Conservation (phyloP, 2,888 invertebrate species). For the Rhopalosiphum nymphaeae region DNA sequence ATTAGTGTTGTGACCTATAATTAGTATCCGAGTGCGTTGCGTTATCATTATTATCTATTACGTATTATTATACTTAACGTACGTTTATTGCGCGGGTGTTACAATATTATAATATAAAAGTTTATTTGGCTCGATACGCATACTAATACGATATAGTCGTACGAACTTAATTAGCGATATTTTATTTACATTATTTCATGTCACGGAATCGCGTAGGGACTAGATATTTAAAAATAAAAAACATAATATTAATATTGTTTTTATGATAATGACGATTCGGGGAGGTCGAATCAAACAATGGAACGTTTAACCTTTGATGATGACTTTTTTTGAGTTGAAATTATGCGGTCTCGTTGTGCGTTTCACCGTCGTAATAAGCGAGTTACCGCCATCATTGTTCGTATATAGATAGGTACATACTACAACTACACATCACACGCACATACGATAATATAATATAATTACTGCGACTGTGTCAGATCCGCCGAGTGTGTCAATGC, state of each 20-base stretch:
- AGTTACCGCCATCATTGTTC: not conserved
- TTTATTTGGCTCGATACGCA: not conserved
- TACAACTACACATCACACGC: not conserved
- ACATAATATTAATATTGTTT: not conserved
- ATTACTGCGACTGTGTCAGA: not conserved
- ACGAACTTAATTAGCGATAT: not conserved
- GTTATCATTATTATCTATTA: not conserved
- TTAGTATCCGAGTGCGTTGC: not conserved
- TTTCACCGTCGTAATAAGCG: not conserved
- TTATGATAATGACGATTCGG: not conserved
- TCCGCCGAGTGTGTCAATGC: conserved; percentile 8
- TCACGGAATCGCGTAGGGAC: not conserved
- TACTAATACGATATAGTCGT: not conserved
- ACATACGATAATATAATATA: not conserved
- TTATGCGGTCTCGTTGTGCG: not conserved
- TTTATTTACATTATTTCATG: not conserved
- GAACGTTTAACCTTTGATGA: conserved; percentile 39
- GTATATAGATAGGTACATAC: not conserved
- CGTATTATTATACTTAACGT: not conserved
- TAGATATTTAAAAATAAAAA: conserved; percentile 1
- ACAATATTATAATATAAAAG: not conserved
- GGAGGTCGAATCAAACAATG: conserved; percentile 30
- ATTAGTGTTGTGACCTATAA: not conserved
- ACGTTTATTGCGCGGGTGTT: not conserved
- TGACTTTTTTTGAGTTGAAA: conserved; percentile 18